Base-by-base conservation (phyloP, 2,113 vertebrate genomes). In the Chaenocephalus aceratus region DNA sequence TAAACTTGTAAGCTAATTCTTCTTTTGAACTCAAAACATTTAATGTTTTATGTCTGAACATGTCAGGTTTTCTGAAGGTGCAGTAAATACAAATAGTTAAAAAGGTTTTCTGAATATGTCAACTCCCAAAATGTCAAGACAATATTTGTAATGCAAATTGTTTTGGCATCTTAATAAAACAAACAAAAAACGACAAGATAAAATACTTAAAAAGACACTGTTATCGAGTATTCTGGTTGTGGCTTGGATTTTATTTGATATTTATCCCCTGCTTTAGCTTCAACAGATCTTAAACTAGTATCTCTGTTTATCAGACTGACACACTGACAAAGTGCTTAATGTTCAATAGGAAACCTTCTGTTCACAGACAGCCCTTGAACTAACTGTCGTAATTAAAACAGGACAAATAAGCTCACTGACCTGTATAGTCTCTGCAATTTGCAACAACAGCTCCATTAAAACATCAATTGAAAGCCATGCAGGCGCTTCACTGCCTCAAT, bases 391-490 rank as follows among this genome's bases (percentile, higher is more conserved):
- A 59, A 89, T 89, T 89, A 71, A 76, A 72, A 44, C 85, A 48
- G 64, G 86, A 85, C 78, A 86, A 76, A 62, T 61, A 67, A 74
- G 18, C 65, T 10, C 59, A 60, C 53, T 85, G 81, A 82, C 76
- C 80, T 66, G 77, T 79, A 21, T 66, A 36, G 66, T 10, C 78
- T 53, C 48, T 66, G 53, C 75, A 66, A 75, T 86, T 61, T 76
- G 80, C 30, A 73, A 84, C 75, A 86, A 83, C 76, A 81, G 63
- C 58, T 58, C 72, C 78, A 91, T 91, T 91, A 91, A 89, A 80
- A 72, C 13, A 64, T 91, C 86, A 48, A 88, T 86, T 15, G 48
- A 15, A 77, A 30, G 49, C 65, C 30, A 49, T 26, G 44, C 34
- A 54, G 49, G n/a, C 10, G 21, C 54, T 21, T 70, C 18, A 45